These are phyloP conservation scores for Pachycephus smyrnensis DNA, from an alignment of 2,888 invertebrate genomes.

Conservation along the genomic window DNA sequence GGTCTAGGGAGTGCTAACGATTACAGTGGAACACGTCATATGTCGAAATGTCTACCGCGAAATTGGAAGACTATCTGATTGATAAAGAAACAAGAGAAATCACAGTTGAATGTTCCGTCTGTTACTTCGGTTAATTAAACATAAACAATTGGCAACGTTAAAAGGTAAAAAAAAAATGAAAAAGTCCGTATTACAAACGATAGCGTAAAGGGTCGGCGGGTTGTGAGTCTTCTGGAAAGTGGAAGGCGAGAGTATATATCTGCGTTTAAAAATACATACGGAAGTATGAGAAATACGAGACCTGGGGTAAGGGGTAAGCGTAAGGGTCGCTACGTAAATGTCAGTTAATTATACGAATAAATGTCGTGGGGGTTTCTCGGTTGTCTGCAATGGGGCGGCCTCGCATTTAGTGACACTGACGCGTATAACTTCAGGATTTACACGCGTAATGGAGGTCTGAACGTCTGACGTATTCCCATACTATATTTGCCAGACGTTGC, in stretches of 20 bases:
- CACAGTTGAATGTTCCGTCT: neutral
- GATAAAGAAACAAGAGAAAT: neutral
- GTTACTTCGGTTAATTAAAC: neutral
- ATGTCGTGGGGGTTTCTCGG: slow-evolving; percentile 9
- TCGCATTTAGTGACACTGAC: neutral
- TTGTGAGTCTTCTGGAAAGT: slow-evolving; percentile 13
- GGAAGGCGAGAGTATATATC: slow-evolving; percentile 35
- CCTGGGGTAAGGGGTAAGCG: slow-evolving; percentile 20
- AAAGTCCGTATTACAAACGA: slow-evolving; percentile 13
- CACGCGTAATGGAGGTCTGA: neutral
- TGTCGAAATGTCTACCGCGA: neutral
- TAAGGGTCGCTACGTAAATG: slow-evolving; percentile 51
- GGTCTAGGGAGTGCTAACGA: no score
- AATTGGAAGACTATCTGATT: neutral
- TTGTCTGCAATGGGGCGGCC: slow-evolving; percentile 6
- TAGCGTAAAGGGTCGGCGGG: slow-evolving; percentile 22
- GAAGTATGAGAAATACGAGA: slow-evolving; percentile 43
- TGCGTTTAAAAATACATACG: slow-evolving; percentile 27
- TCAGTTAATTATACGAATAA: slow-evolving; percentile 53
- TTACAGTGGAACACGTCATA: no score
- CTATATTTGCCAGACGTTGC: neutral
- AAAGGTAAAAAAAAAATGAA: neutral
- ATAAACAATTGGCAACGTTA: neutral
- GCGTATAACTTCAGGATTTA: neutral
- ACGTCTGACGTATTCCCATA: neutral